Conservation (phyloP, 1,140 invertebrate species). For the Colletes gigas region DNA sequence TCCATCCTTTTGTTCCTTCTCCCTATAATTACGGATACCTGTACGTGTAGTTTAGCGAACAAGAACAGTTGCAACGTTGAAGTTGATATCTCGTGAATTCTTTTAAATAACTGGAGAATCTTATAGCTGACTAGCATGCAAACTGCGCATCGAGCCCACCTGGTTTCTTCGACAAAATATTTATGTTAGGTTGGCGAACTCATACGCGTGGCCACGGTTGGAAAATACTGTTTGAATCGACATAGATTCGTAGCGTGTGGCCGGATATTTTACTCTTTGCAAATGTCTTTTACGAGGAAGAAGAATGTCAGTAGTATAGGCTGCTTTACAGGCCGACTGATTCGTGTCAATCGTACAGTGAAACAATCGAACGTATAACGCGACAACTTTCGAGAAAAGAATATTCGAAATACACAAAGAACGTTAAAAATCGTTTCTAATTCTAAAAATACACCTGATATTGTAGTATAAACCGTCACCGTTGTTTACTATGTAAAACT, state of each 20-base stretch:
- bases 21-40: too few relatives aligned
- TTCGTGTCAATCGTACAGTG: background rate
- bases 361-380: background rate
- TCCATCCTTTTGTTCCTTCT: too few relatives aligned
- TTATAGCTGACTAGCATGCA: too few relatives aligned
- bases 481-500: too few relatives aligned
- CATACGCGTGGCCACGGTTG: background rate
- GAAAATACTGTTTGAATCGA: background rate
- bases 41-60: too few relatives aligned
- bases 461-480: too few relatives aligned
- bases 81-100: too few relatives aligned
- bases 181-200: background rate
- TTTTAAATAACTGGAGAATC: too few relatives aligned
- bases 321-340: slow-evolving; percentile 15
- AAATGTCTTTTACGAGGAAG: background rate
- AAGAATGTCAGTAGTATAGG: slow-evolving; percentile 24
- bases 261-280: slow-evolving; percentile 17
- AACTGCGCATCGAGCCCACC: too few relatives aligned
- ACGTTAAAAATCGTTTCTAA: background rate
- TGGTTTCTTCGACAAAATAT: background rate
- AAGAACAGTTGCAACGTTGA: too few relatives aligned
- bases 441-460: too few relatives aligned
- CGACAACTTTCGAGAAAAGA: background rate
- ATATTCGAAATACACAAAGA: background rate
- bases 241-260: slow-evolving; percentile 2